These are phyloP conservation scores for Meriones psammophilus DNA, from an alignment of 2,797 vertebrate genomes.

Conservation along the genomic window DNA sequence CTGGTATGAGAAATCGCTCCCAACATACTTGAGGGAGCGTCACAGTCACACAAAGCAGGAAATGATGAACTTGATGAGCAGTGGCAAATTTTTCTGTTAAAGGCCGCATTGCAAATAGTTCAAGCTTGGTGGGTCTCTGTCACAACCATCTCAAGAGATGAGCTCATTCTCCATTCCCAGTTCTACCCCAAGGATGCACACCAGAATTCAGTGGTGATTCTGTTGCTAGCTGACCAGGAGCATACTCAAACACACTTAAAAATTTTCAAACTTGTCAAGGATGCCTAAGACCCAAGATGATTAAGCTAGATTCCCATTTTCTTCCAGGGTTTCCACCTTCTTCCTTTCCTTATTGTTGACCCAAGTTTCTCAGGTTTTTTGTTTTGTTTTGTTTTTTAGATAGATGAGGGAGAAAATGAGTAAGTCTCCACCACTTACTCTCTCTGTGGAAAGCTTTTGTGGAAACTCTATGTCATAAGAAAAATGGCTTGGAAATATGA, in stretches of 20 bases:
- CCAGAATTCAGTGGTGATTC: background rate
- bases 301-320: background rate
- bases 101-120: background rate
- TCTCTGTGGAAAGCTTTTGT: background rate
- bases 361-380: background rate
- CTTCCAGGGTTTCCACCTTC: background rate
- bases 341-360: background rate
- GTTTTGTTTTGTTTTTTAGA: background rate
- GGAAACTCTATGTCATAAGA: background rate
- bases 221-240: background rate
- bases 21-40: background rate
- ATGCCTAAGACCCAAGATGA: background rate
- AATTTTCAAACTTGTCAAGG: background rate
- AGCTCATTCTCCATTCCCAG: background rate
- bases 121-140: background rate
- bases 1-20: background rate
- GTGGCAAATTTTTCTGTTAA: conserved; percentile 19
- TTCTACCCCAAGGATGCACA: background rate
- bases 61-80: background rate
- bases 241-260: background rate
- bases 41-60: background rate
- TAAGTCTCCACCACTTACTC: background rate
- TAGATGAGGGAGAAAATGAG: background rate
- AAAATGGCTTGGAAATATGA: background rate
- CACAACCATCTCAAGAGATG: background rate